Conservation (phyloP, 2,797 vertebrate species). For the Epinephelus awoara region DNA sequence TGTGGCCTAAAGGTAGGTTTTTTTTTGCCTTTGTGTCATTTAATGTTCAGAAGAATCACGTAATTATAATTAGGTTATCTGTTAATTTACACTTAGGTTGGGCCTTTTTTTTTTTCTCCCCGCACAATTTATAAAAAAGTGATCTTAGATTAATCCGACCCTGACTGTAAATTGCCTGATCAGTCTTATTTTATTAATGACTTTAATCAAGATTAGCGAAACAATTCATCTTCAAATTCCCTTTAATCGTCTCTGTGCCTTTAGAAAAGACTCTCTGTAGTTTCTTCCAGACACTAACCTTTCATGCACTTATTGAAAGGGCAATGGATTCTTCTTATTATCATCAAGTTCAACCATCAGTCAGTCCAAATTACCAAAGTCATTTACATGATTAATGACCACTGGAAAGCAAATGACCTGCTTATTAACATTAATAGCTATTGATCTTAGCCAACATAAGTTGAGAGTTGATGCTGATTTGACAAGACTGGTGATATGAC, state of each 20-base stretch:
- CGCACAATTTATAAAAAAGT: constrained; percentile 16
- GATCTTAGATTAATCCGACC: constrained; percentile 27
- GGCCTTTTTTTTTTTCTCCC: neutral
- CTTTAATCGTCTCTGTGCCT: constrained; percentile 28
- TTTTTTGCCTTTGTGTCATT: neutral
- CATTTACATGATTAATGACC: constrained; percentile 78
- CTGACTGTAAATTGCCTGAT: constrained; percentile 53
- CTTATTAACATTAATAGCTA: constrained; percentile 78
- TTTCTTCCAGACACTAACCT: constrained; percentile 60
- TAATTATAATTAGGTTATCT: neutral
- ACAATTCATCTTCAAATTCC: constrained; percentile 51
- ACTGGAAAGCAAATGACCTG: constrained; percentile 66
- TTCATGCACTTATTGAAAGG: constrained; percentile 65
- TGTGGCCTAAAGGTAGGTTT: constrained; percentile 1
- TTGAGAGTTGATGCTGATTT: constrained; percentile 74
- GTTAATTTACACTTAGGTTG: constrained; percentile 4
- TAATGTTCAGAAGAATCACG: neutral
- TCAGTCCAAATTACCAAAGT: constrained; percentile 77
- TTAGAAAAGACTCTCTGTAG: neutral
- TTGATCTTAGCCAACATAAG: constrained; percentile 72
- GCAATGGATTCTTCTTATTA: constrained; percentile 72
- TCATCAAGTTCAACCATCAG: constrained; percentile 71
- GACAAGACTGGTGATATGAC: constrained; percentile 73
- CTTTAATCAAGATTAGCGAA: constrained; percentile 60
- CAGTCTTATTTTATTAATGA: constrained; percentile 57